Conservation (phyloP, 64 coral and sea anemone species). For the Pachyseris speciosa region DNA sequence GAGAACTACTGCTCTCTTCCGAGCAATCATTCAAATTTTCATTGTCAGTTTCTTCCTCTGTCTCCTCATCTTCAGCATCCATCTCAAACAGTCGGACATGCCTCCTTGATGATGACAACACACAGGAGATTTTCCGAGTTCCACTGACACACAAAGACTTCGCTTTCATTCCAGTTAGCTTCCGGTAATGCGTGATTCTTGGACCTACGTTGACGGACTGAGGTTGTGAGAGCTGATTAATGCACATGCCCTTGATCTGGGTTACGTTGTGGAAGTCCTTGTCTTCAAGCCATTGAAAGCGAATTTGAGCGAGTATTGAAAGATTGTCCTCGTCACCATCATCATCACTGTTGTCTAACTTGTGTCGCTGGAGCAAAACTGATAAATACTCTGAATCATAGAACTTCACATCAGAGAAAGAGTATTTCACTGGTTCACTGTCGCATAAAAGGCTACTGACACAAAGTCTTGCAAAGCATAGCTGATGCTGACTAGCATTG, state of each 20-base stretch:
- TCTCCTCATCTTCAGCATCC: slow-evolving; percentile 93
- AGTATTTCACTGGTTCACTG: slow-evolving; percentile 4
- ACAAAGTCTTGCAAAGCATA: slow-evolving; percentile 25
- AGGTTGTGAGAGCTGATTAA: slow-evolving; percentile 2
- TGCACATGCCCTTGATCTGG: neutral
- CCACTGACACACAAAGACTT: slow-evolving; percentile 89
- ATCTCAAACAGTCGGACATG: slow-evolving; percentile 83
- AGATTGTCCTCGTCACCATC: neutral
- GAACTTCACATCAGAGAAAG: slow-evolving; percentile 69
- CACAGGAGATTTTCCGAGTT: slow-evolving; percentile 81
- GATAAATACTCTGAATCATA: slow-evolving; percentile 80
- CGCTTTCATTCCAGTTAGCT: slow-evolving; percentile 62
- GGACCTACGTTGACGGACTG: slow-evolving; percentile 41
- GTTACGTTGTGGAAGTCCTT: slow-evolving; percentile 12
- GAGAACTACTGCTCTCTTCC: neutral
- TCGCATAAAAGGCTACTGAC: slow-evolving; percentile 30
- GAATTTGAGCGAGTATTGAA: slow-evolving; percentile 80
- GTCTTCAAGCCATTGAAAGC: slow-evolving; percentile 42
- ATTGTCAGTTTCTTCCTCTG: slow-evolving; percentile 70
- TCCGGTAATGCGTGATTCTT: slow-evolving; percentile 75
- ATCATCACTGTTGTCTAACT: neutral
- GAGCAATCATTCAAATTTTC: slow-evolving; percentile 18
- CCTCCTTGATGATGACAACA: slow-evolving; percentile 65
- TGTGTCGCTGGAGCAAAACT: slow-evolving; percentile 58
- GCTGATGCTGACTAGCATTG: neutral